Evolutionary conservation across 2,113 vertebrate genomes (phyloP), one percentile per base, ranked within the genome.

Genomic region (Turdus rufiventris): DNA sequence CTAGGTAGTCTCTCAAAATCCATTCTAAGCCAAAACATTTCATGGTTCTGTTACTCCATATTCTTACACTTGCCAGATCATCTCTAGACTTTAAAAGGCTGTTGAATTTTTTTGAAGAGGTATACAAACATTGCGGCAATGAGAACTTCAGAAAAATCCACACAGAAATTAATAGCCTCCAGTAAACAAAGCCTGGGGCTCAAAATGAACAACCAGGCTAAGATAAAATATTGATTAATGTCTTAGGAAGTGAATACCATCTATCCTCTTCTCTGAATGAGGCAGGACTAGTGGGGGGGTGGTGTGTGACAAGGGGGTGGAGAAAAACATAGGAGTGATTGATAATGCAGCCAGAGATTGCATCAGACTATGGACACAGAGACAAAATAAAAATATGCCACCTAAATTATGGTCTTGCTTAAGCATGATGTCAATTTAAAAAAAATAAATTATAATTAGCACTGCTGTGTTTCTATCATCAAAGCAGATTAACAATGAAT

Each of bases 251-350:
- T 50, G 18, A 76, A 0, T 56, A 66, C 42, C 48, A 72, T 56
- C 61, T 53, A 34, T 63, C 28, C n/a, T 65, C 18, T 70, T 62
- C 57, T 58, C 8, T 43, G 31, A 80, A 51, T 14, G 13, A 90
- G 54, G 33, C 12, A 82, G 24, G 31, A 63, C 9, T 78, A 0
- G 3, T 38, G 2, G 2, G 26, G 8, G 2, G 4, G 18, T 4
- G 17, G 18, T 4, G 17, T 61, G 18, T 4, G 13, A 50, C 1
- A 1, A 74, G 15, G 12, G 15, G 25, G 13, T 0, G 0, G 61
- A 58, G 36, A 43, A 42, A 81, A 91, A 58, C 9, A 17, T 14
- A 16, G 11, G 29, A n/a, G 33, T 31, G 25, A 63, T 87, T n/a
- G 20, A 67, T 87, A n/a, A 66, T 26, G 34, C 26, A 70, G 19